Base-by-base conservation (phyloP, 2,888 invertebrate species). In the Drosophila monieri region DNA sequence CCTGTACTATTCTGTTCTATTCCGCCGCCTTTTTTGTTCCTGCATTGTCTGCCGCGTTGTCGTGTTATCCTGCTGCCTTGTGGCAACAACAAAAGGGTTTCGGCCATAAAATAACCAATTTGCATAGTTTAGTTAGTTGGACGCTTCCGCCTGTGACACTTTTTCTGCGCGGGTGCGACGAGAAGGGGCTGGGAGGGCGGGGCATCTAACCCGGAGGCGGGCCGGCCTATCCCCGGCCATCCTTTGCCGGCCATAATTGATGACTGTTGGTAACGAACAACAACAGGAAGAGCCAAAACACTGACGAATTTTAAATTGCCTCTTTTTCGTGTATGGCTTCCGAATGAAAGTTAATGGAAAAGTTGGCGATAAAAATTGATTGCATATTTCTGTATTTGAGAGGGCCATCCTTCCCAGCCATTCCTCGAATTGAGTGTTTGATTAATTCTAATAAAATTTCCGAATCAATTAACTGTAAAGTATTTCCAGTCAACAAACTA, bases 41-140 rank as follows among this genome's bases (percentile, higher is more conserved):
- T 44, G 62, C 61, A 55, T 70, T 72, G 59, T 51, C 72, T 61
- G 60, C 46, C 58, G 66, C 55, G 54, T 55, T 61, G 59, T 69
- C 61, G 52, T 70, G 69, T 62, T 44, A 60, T 48, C 62, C 65
- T 58, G 57, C 55, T 57, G 58, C 32, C 23, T 43, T 30, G 43
- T 27, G 46, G 18, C 51, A 55, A 51, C 73, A 71, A 62, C 70
- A 69, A 74, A 74, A 75, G 73, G 69, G 69, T 69, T 69, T 62
- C 64, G 76, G 78, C 81, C 88, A 89, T 89, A 89, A 89, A 89
- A 89, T 89, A 88, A 88, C 88, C 89, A 89, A 89, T 89, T 89
- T 89, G 89, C 89, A 89, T 89, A 89, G 89, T 89, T 89, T 87
- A 88, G 89, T 85, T 88, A 89, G 89, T 89, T 89, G 89, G 85